Base-by-base conservation (phyloP, 2,113 vertebrate genomes). In the Platichthys stellatus region DNA sequence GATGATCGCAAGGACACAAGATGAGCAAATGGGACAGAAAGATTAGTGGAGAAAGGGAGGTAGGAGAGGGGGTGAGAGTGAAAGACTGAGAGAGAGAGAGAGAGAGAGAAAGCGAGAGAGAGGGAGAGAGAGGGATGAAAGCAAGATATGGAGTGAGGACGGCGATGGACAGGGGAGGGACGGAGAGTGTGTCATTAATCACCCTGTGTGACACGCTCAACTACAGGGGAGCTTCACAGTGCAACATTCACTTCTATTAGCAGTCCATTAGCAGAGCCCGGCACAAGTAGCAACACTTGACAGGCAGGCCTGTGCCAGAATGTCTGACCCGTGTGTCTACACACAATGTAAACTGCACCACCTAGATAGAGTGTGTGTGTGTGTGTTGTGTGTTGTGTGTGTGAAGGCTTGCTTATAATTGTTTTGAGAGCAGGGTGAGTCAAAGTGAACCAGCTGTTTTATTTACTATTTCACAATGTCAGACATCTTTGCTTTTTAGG, bases 261-360 rank as follows among this genome's bases (percentile, higher is more conserved):
- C 92, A 82, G 76, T 92, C 95, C 95, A 95, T 96, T 96, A 96
- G 95, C 80, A 80, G 88, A 92, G 90, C 78, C 79, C 86, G 14
- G 89, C 82, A 79, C 73, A 76, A 93, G 92, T 88, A 86, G 86
- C 90, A 90, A 74, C 86, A 89, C 92, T 93, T 93, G 89, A 93
- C 91, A 88, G 78, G 81, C 38, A 79, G 81, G 78, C 84, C 82
- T 86, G 77, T 86, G 83, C 86, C 78, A 43, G 81, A 93, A 74
- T 18, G 78, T 81, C 84, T 90, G 90, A 89, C 88, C 88, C 24
- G 84, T 81, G 88, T 90, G 76, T 88, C 86, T 26, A 38, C 69
- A 45, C 70, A 45, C 81, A 74, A 68, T 62, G 4, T 68, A 53
- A 74, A 82, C 78, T 68, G 74, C 77, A 86, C 79, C 77, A 87